Evolutionary conservation across 37 sponge, comb jelly and placozoan species (phyloP), one percentile per base, ranked within the genome.

Genomic region (Oopsacas minuta): DNA sequence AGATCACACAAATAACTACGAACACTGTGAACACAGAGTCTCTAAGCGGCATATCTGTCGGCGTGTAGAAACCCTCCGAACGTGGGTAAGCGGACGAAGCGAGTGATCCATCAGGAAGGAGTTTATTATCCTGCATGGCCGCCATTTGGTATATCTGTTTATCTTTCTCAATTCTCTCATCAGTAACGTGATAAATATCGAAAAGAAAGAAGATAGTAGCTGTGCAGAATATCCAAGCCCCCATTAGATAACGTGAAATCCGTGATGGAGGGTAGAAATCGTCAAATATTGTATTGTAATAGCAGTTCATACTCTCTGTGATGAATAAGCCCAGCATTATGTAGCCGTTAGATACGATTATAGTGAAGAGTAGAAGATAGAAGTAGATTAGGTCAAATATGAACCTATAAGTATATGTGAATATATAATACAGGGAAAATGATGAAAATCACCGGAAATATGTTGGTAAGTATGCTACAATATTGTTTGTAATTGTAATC

Each of bases 81-180:
- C 28, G 75, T 25, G 75, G 75, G 7, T 20, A 61, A 61, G 75
- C 28, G 7, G 75, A 25, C 32, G 75, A 61, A n/a, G 75, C 75
- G 75, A 61, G 75, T 5, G 75, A 61, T 3, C 75, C 75, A 34
- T 61, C 75, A 20, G 75, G 75, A 3, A 61, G 22, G 22, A 61
- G 22, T 61, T 61, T 61, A 61, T 61, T 25, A n/a, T 61, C 75
- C 22, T 61, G 75, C 75, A 61, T 61, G 7, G 75, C 75, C 32
- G 75, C 75, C 75, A 61, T 61, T n/a, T 61, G 75, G 28, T 61
- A 61, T 20, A 61, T 61, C 75, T 61, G 75, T n/a, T 61, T 61
- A n/a, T 61, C 75, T n/a, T 61, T 61, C 75, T 61, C 75, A 10
- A 12, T n/a, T 25, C 75, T 25, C 28, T 61, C 75, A 61, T 61